These are phyloP conservation scores for Rhingia campestris DNA, from an alignment of 2,888 invertebrate genomes.

Conservation along the genomic window DNA sequence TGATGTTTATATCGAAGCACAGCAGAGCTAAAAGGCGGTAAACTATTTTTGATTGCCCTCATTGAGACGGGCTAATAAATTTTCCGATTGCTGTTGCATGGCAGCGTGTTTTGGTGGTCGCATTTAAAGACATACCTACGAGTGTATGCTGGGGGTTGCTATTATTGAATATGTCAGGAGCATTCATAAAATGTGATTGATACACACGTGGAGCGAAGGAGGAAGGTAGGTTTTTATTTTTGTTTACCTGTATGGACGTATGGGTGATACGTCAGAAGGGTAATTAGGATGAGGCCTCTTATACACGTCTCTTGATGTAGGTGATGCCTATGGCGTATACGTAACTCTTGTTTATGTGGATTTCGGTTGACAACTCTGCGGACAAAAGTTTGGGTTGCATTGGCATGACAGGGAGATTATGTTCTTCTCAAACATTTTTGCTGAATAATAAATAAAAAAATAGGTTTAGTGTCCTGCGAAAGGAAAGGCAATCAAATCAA, in stretches of 20 bases:
- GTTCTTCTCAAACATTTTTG: neutral
- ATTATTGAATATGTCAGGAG: slow-evolving; percentile 16
- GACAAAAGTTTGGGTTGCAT: neutral
- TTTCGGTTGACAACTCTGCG: neutral
- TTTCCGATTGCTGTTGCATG: neutral
- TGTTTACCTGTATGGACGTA: slow-evolving; percentile 14
- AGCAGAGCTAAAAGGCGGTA: neutral
- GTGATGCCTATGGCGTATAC: neutral
- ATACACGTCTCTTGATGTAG: neutral
- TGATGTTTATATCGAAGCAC: slow-evolving; percentile 21
- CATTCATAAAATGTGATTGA: slow-evolving; percentile 31
- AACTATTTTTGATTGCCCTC: neutral
- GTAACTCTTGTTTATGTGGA: neutral
- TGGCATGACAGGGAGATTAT: neutral
- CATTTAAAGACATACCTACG: neutral
- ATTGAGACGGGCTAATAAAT: slow-evolving; percentile 9
- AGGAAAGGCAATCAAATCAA: neutral
- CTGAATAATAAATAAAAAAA: neutral
- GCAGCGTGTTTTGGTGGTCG: neutral
- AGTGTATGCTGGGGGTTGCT: neutral
- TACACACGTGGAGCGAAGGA: neutral
- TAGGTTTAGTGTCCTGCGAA: neutral
- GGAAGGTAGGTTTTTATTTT: neutral
- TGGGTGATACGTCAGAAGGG: neutral
- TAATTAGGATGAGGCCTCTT: too few species aligned